A percentile compares a stretch with the other conserved stretches of the same genome.
Evolutionary conservation across 2,113 vertebrate genomes (phyloP).

Genomic region (Poeciliopsis occidentalis): DNA sequence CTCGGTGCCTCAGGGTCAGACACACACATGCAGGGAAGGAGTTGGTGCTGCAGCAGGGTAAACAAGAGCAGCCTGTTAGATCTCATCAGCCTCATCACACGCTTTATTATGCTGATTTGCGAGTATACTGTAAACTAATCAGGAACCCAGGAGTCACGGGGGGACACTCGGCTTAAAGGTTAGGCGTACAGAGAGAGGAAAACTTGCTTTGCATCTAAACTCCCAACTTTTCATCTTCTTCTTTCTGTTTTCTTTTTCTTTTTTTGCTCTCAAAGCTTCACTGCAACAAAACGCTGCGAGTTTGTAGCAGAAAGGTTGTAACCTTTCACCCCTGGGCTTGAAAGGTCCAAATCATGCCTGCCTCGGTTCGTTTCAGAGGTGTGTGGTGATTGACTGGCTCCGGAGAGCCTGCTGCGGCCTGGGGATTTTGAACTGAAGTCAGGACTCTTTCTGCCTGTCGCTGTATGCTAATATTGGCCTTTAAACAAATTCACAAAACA

Average conservation of each 20-base stretch:
- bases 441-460: constrained; percentile 66
- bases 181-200: constrained; percentile 59
- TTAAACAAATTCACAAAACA: constrained; percentile 79
- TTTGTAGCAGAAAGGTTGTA: constrained; percentile 33
- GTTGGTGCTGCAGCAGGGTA: constrained; percentile 69
- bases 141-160: constrained; percentile 59
- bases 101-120: constrained; percentile 77
- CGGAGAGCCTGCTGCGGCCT: constrained; percentile 34
- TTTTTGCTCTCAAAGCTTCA: not conserved
- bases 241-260: not conserved
- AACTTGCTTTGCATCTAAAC: constrained; percentile 59
- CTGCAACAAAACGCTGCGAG: not conserved
- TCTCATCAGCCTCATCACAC: constrained; percentile 77
- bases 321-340: constrained; percentile 43
- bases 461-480: constrained; percentile 83
- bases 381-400: constrained; percentile 63
- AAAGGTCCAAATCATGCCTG: constrained; percentile 27
- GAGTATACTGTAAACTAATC: constrained; percentile 80
- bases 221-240: constrained; percentile 56
- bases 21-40: constrained; percentile 65
- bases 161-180: constrained; percentile 73
- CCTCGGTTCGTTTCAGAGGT: constrained; percentile 40
- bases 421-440: constrained; percentile 67
- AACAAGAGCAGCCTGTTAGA: constrained; percentile 79
- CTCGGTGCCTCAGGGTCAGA: constrained; percentile 81